Conservation (phyloP, 2,888 invertebrate species). For the Cremastinae sp. region DNA sequence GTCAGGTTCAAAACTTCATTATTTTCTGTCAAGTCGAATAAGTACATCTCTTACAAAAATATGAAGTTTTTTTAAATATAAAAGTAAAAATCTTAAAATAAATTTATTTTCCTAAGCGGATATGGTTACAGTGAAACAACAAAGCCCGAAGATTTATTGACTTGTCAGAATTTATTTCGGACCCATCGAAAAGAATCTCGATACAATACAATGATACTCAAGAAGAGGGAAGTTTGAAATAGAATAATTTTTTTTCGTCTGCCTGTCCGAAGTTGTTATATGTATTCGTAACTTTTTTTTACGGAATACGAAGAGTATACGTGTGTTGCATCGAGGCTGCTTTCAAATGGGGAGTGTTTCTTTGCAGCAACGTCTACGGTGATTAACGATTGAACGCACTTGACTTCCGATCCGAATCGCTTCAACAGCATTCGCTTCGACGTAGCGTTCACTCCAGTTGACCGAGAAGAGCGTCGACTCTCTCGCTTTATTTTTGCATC, state of each 20-base stretch:
- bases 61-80: no score
- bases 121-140: slow-evolving; percentile 50
- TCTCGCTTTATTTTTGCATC: slow-evolving; percentile 56
- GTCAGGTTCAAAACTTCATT: no score
- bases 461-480: slow-evolving; percentile 55
- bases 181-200: slow-evolving; percentile 70
- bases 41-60: no score
- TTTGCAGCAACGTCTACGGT: slow-evolving; percentile 71
- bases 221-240: slow-evolving; percentile 35
- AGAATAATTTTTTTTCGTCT: slow-evolving; percentile 4
- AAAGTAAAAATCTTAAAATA: no score
- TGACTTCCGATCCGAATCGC: slow-evolving; percentile 77
- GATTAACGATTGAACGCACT: slow-evolving; percentile 80
- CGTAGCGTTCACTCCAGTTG: slow-evolving; percentile 34
- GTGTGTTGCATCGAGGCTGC: slow-evolving; percentile 62
- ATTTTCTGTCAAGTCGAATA: no score
- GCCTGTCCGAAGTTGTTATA: neutral
- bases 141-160: slow-evolving; percentile 77
- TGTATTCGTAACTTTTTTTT: slow-evolving; percentile 36
- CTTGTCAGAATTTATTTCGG: slow-evolving; percentile 72
- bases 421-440: slow-evolving; percentile 67
- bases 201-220: slow-evolving; percentile 64
- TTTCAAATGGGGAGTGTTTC: slow-evolving; percentile 73
- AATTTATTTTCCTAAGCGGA: no score
- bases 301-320: slow-evolving; percentile 7